Evolutionary conservation across 1,140 invertebrate species (phyloP).

Genomic region (Orius insidiosus): DNA sequence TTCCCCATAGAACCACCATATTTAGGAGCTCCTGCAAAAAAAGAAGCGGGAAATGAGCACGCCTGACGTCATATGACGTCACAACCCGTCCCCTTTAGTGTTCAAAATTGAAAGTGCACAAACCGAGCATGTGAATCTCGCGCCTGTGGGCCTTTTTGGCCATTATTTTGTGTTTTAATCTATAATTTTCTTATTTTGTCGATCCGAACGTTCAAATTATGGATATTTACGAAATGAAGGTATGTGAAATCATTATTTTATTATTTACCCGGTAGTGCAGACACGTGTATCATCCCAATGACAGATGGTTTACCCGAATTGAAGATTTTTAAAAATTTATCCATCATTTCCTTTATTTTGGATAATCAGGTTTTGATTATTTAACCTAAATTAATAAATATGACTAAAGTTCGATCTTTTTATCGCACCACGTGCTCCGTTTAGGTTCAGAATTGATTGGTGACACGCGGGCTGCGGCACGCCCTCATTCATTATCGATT

Average conservation of each 20-base stretch:
- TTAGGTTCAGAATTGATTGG: too few species aligned
- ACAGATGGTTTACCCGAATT: slow-evolving; percentile 27
- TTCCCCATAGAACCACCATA: slow-evolving; percentile 28
- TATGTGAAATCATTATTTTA: not conserved
- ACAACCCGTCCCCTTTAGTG: not conserved
- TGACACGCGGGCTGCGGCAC: too few species aligned
- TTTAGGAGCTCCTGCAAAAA: slow-evolving; percentile 36
- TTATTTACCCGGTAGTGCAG: slow-evolving; percentile 46
- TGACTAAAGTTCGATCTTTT: too few species aligned
- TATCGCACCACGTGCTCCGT: too few species aligned
- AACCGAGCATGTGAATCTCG: not conserved
- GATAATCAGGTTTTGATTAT: too few species aligned
- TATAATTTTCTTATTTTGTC: not conserved
- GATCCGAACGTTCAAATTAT: too few species aligned
- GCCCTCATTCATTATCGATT: too few species aligned
- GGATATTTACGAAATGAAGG: not conserved
- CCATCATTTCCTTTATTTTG: too few species aligned
- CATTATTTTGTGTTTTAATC: not conserved
- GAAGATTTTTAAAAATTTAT: not conserved
- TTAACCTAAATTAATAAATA: too few species aligned
- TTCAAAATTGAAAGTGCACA: not conserved
- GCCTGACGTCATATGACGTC: not conserved
- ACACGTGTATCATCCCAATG: slow-evolving; percentile 61
- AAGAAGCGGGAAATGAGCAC: slow-evolving; percentile 9
- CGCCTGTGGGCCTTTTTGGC: too few species aligned